phyloP scores from a whole-genome alignment of 2,113 vertebrate species.

The Mionectes macconnelli region DNA sequence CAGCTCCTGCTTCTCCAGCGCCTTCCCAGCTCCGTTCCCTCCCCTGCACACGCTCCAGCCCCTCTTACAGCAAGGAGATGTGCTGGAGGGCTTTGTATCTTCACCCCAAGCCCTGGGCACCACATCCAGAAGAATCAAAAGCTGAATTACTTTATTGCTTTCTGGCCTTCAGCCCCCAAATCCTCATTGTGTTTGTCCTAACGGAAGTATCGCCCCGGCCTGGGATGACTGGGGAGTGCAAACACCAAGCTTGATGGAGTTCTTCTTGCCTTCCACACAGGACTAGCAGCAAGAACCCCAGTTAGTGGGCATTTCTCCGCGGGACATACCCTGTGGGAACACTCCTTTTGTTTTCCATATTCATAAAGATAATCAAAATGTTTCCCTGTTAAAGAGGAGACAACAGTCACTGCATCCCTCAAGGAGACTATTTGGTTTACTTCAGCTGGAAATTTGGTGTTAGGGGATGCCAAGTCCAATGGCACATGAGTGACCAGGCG shows the following conservation, averaged over 20 bases:
- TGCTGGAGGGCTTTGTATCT: neutral
- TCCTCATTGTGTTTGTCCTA: slow-evolving; percentile 12
- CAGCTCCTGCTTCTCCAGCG: rapidly evolving
- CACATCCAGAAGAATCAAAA: neutral
- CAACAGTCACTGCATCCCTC: neutral
- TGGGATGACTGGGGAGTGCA: neutral
- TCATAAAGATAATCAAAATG: neutral
- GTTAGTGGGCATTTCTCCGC: neutral
- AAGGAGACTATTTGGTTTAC: neutral
- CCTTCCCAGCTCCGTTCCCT: rapidly evolving
- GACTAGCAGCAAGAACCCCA: neutral
- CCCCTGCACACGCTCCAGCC: rapidly evolving
- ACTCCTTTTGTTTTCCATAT: neutral
- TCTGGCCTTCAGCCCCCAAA: neutral
- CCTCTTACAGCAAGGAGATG: neutral
- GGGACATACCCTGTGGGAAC: neutral
- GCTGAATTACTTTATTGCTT: neutral
- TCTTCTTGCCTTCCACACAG: neutral
- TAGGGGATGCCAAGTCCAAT: neutral
- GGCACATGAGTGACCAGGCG: neutral
- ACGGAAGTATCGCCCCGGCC: neutral
- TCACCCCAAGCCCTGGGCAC: neutral
- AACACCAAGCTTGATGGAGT: neutral
- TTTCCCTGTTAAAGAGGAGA: neutral
- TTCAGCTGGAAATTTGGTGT: neutral